Evolutionary conservation across 2,797 vertebrate species (phyloP), one percentile per base, ranked within the genome.

Genomic region (Tinamus major): DNA sequence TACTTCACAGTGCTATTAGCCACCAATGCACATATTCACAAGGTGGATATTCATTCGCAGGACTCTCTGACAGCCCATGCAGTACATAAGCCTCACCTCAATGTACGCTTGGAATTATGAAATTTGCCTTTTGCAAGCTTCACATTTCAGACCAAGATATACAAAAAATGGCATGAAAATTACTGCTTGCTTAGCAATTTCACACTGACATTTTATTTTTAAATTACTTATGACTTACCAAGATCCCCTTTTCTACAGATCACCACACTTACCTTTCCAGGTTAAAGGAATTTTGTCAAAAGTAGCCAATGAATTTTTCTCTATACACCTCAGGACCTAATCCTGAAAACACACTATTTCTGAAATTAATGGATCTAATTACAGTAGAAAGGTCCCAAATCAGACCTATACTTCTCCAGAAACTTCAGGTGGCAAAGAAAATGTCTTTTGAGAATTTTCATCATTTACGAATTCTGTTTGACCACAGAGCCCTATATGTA

Each of bases 401-500:
- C 11, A 4, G 39, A 89, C 39, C 49, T 92, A 19, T 85, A 31
- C 82, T 79, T 92, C 29, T 62, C 74, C 79, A 33, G 59, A 89
- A 91, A 85, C 29, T 79, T 20, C 61, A 87, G 35, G 39, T 35
- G 65, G 68, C 42, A 79, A 88, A 69, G 59, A 42, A 93, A 89
- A 96, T 94, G 87, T 76, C 75, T 94, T 95, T 83, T 65, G 53
- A 78, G 58, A 71, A 51, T 85, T 89, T 91, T 83, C 19, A 2
- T 92, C n/a, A 48, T 65, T 81, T 83, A 17, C 49, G 3, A 19
- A 87, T 80, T 78, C 35, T 92, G 75, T 84, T 61, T 64, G 8
- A 23, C 77, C 77, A 64, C 10, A 42, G 48, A 92, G 15, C n/a
- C 18, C 2, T 93, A 31, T 67, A 2, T n/a, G 8, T 85, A 41